Conservation (phyloP, 2,888 invertebrate species). For the Hecatera dysodea region DNA sequence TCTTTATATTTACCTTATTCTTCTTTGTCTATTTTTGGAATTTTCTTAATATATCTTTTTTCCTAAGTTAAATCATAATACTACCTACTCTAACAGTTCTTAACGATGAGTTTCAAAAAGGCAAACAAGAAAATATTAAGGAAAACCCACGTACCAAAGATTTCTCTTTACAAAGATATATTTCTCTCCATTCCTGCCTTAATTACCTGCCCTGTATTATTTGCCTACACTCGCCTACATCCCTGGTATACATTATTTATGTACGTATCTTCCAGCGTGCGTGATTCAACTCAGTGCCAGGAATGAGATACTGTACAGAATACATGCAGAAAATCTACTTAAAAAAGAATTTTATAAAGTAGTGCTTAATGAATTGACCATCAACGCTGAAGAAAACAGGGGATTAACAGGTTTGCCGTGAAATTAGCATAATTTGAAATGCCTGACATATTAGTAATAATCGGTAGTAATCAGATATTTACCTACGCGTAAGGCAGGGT, state of each 20-base stretch:
- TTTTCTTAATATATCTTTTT: background rate
- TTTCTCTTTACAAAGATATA: slow-evolving; percentile 11
- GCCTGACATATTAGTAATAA: too few relatives aligned
- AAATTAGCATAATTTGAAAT: too few relatives aligned
- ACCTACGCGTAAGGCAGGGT: too few relatives aligned
- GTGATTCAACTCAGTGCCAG: slow-evolving; percentile 15
- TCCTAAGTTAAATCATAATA: background rate
- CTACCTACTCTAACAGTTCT: background rate
- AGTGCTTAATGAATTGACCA: too few relatives aligned
- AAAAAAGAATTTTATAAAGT: too few relatives aligned
- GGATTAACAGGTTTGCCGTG: too few relatives aligned
- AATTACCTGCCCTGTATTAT: slow-evolving; percentile 48
- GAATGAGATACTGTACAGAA: slow-evolving; percentile 4
- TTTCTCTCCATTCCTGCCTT: slow-evolving; percentile 19
- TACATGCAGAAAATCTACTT: slow-evolving; percentile 12
- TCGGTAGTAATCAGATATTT: too few relatives aligned
- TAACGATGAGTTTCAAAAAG: slow-evolving; percentile 21
- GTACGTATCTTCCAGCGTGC: slow-evolving; percentile 37
- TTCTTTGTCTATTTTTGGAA: background rate
- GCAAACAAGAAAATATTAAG: slow-evolving; percentile 21
- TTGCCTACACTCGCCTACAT: slow-evolving; percentile 28
- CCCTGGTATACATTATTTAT: slow-evolving; percentile 31
- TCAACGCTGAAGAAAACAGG: too few relatives aligned
- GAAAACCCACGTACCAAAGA: background rate
- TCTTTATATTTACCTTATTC: background rate